Conservation (phyloP, 2,888 invertebrate genomes). For the Scaptomyza polygonia region DNA sequence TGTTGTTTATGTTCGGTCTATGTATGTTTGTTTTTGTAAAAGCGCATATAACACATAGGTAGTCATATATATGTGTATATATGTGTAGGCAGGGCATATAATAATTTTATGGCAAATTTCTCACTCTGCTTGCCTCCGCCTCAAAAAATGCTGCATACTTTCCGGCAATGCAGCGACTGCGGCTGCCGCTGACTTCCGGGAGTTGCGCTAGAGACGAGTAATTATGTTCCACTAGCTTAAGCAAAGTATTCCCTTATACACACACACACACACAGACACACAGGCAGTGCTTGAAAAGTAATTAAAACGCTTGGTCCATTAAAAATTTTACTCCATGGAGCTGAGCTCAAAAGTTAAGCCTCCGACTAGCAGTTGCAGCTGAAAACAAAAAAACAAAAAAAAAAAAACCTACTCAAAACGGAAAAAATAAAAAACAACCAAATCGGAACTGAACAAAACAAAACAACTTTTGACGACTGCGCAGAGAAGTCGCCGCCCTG, state of each 20-base stretch:
- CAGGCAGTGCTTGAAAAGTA: conserved; percentile 60
- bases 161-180: conserved; percentile 69
- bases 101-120: conserved; percentile 77
- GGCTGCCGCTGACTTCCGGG: conserved; percentile 72
- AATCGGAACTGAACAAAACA: conserved; percentile 51
- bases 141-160: conserved; percentile 58
- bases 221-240: conserved; percentile 80
- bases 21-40: not conserved
- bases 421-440: conserved; percentile 20
- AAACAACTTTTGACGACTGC: conserved; percentile 69
- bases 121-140: conserved; percentile 39
- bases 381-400: conserved; percentile 14
- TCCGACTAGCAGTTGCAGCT: conserved; percentile 58
- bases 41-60: conserved; percentile 11
- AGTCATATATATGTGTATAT: conserved; percentile 10
- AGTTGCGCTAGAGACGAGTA: conserved; percentile 76
- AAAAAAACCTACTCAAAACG: conserved; percentile 14
- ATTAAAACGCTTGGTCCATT: conserved; percentile 80
- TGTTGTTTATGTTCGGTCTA: conserved; percentile 44
- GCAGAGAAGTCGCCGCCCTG: conserved; percentile 44
- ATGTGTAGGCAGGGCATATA: conserved; percentile 53
- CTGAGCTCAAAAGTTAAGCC: conserved; percentile 77
- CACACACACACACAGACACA: conserved; percentile 9
- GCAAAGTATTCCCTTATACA: conserved; percentile 40
- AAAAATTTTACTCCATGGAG: conserved; percentile 77